These are phyloP conservation scores for Troilus luridus DNA, from an alignment of 2,888 invertebrate species.

Conservation along the genomic window DNA sequence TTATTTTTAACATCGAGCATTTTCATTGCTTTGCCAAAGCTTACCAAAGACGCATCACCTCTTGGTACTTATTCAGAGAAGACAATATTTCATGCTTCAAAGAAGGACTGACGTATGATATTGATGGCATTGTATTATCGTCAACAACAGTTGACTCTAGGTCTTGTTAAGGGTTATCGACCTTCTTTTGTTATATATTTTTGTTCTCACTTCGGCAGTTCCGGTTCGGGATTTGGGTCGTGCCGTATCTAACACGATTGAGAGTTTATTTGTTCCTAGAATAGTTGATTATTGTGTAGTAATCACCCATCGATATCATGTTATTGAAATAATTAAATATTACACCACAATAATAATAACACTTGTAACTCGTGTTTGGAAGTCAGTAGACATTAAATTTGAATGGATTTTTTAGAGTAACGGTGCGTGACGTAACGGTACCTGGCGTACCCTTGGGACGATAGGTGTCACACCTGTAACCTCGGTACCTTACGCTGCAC, in stretches of 20 bases:
- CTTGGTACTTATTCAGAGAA: neutral
- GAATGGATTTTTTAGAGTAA: neutral
- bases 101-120: neutral
- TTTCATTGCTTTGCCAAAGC: neutral
- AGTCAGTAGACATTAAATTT: neutral
- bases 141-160: neutral
- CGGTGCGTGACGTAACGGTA: neutral
- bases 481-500: neutral
- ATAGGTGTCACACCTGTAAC: slow-evolving; percentile 1
- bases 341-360: too few species aligned
- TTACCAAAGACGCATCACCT: neutral
- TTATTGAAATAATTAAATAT: too few species aligned
- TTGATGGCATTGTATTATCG: neutral
- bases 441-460: neutral
- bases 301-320: neutral
- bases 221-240: neutral
- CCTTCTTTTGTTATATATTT: slow-evolving; percentile 9
- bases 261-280: neutral
- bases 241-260: neutral
- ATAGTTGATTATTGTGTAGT: neutral
- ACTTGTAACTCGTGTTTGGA: neutral
- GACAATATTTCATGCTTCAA: neutral
- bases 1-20: neutral
- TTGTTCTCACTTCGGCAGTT: neutral
- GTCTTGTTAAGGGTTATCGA: neutral